Base-by-base conservation (phyloP, 92 coral and sea anemone species). In the Chrysogorgia sp. region DNA sequence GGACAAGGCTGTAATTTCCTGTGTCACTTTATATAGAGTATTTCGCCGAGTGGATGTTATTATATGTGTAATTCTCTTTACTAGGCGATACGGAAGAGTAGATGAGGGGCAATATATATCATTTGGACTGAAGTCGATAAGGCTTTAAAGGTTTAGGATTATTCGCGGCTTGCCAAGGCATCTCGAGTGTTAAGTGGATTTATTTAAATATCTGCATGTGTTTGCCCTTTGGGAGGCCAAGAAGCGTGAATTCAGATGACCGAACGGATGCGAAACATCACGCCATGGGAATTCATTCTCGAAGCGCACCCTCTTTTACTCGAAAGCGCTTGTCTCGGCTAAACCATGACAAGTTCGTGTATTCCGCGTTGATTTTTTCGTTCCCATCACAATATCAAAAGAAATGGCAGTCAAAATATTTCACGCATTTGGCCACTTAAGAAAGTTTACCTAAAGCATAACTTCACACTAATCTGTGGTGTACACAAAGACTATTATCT, bases 371-470 rank as follows among this genome's bases (percentile, higher is more conserved):
- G 21, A 3, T 23, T 52, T 52, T 23, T 20, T 20, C 59, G 22
- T 52, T 52, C 63, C 32, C 31, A 23, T 19, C 63, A 47, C 53
- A 47, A 47, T 2, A 47, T 47, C 53, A 47, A 2, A 7, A 47
- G 53, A 47, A 47, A 37, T 37, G 12, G 12, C 43, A 37, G 43
- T 37, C 12, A 2, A 43, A 40, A 69, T 69, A 47, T 69, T 69
- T 69, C 40, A 69, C 41, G 58, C 75, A 55, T 69, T 69, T 13
- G 29, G 22, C 60, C 76, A 45, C 55, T 69, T 45, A 26, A 22
- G 61, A 59, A 41, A 69, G 76, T 69, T 69, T 45, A 69, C 40
- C 60, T 22, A 45, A 28, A 17, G 77, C 60, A 71, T 71, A 71
- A 49, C 63, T 71, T 71, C 56, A 29, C 62, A 1, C 77, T 48